Percentiles rank a stretch among this genome's conserved stretches.
phyloP scores from a whole-genome alignment of 2,113 vertebrate genomes.

The Arenaria interpres region DNA sequence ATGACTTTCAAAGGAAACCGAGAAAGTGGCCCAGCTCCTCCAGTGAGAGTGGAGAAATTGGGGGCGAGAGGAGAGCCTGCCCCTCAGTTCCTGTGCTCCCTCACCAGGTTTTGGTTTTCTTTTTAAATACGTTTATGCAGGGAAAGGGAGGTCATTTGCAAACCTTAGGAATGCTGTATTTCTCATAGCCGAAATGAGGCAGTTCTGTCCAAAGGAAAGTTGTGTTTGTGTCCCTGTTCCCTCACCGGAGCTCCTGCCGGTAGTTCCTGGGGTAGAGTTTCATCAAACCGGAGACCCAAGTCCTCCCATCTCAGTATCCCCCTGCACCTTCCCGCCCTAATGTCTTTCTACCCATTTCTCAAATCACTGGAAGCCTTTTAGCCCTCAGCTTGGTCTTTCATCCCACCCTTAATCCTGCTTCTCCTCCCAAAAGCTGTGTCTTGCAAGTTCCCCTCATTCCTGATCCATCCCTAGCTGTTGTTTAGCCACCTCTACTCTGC shows the following conservation, averaged over 20 bases:
- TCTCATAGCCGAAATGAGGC: background rate
- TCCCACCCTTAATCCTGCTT: background rate
- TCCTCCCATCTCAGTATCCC: background rate
- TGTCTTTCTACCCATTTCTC: background rate
- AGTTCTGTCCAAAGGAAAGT: background rate
- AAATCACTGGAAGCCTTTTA: background rate
- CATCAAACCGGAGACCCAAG: background rate
- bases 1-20: accelerated
- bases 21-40: background rate
- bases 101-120: background rate
- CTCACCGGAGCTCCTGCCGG: accelerated
- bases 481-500: background rate
- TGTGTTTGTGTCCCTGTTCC: background rate
- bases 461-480: background rate
- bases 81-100: background rate
- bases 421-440: background rate
- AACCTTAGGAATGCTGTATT: background rate
- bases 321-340: background rate
- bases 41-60: background rate
- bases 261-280: background rate
- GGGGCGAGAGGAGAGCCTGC: background rate
- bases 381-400: background rate
- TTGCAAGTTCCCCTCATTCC: background rate
- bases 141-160: background rate
- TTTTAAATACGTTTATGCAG: background rate